A percentile compares a stretch with the other conserved stretches of the same genome.
phyloP scores from a whole-genome alignment of 1,140 invertebrate species.

The Acromyrmex charruanus region DNA sequence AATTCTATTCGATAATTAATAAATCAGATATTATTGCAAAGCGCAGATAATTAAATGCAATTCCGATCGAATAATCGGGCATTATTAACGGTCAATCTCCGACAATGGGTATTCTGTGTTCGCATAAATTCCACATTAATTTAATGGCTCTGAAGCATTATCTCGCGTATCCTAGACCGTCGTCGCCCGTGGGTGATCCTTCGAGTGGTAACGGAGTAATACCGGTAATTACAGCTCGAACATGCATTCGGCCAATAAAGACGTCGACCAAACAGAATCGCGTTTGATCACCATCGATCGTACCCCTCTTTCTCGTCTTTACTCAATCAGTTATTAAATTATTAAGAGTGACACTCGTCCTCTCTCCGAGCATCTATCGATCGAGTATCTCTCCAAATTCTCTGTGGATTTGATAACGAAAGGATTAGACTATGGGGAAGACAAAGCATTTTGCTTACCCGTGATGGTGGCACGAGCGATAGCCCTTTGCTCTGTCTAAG shows the following conservation, averaged over 20 bases:
- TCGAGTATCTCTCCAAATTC: constrained; percentile 1
- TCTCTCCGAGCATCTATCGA: not conserved
- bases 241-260: constrained; percentile 13
- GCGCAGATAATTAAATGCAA: constrained; percentile 59
- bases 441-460: constrained; percentile 2
- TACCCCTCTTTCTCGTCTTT: not conserved
- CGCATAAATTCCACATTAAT: constrained; percentile 59
- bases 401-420: not conserved
- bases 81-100: constrained; percentile 49
- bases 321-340: not conserved
- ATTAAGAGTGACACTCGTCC: not conserved
- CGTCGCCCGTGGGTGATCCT: constrained; percentile 22
- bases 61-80: constrained; percentile 47
- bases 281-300: constrained; percentile 41
- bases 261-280: constrained; percentile 24
- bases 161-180: constrained; percentile 32
- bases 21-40: constrained; percentile 49
- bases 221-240: constrained; percentile 31
- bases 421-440: constrained; percentile 10
- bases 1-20: constrained; percentile 51
- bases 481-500: constrained; percentile 28
- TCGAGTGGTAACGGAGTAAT: constrained; percentile 38
- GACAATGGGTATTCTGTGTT: constrained; percentile 30
- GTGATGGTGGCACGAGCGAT: not conserved
- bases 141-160: constrained; percentile 52